Percentiles rank a stretch among this genome's conserved stretches.
phyloP scores from a whole-genome alignment of 2,888 invertebrate species.

The Junonia oenone region DNA sequence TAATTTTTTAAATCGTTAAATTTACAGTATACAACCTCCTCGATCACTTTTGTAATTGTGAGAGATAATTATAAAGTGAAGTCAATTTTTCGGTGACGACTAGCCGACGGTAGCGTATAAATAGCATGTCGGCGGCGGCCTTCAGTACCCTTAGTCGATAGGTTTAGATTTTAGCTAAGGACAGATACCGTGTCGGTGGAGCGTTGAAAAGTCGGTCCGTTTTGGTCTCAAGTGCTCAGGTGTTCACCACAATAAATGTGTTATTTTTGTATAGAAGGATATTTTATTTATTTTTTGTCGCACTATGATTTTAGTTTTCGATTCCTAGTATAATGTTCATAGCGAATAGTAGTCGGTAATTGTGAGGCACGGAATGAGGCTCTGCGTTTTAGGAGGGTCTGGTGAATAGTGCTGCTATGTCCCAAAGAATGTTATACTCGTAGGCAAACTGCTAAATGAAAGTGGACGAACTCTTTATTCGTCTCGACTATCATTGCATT shows the following conservation, averaged over 20 bases:
- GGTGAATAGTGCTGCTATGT: slow-evolving; percentile 68
- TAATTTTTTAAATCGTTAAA: slow-evolving; percentile 65
- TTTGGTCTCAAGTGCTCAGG: slow-evolving; percentile 60
- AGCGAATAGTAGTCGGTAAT: slow-evolving; percentile 66
- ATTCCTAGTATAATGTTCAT: slow-evolving; percentile 53
- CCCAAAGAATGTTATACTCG: slow-evolving; percentile 73
- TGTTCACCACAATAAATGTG: slow-evolving; percentile 71
- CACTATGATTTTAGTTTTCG: slow-evolving; percentile 57
- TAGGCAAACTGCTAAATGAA: slow-evolving; percentile 47
- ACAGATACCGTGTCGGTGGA: slow-evolving; percentile 17
- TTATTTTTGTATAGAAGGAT: slow-evolving; percentile 77
- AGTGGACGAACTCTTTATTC: slow-evolving; percentile 37
- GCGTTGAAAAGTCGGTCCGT: slow-evolving; percentile 32
- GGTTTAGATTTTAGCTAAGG: slow-evolving; percentile 33
- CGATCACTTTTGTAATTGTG: slow-evolving; percentile 74
- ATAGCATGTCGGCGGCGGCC: slow-evolving; percentile 24
- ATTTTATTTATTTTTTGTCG: slow-evolving; percentile 72
- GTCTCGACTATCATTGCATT: slow-evolving; percentile 32
- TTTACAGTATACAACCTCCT: slow-evolving; percentile 65
- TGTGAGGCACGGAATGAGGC: slow-evolving; percentile 64
- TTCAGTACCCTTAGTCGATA: slow-evolving; percentile 30
- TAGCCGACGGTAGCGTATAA: slow-evolving; percentile 37
- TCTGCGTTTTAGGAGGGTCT: slow-evolving; percentile 74
- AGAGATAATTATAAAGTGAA: slow-evolving; percentile 52
- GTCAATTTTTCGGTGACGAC: slow-evolving; percentile 57